Percentiles rank a stretch among this genome's conserved stretches.
phyloP scores from a whole-genome alignment of 2,113 vertebrate genomes.

The Nothoprocta perdicaria region DNA sequence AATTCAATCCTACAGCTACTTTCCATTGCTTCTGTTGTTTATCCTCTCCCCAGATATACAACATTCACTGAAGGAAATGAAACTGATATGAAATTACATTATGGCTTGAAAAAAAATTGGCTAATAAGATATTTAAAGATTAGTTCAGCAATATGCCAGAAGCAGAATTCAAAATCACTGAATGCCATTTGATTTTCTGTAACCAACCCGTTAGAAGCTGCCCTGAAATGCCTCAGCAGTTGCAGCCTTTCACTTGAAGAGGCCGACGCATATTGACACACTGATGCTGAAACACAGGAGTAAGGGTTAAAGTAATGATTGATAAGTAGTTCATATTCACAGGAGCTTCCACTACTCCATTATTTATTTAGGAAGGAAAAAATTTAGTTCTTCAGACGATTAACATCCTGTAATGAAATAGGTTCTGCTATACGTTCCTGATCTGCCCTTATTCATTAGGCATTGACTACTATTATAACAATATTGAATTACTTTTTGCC shows the following conservation, averaged over 20 bases:
- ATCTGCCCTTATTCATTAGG: slow-evolving; percentile 2
- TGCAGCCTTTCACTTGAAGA: neutral
- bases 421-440: slow-evolving; percentile 23
- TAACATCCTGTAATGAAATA: slow-evolving; percentile 65
- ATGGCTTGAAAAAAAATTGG: neutral
- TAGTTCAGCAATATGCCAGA: neutral
- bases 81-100: neutral
- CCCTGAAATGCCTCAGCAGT: neutral
- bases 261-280: neutral
- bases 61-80: neutral
- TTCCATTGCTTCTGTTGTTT: neutral
- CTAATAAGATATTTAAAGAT: neutral
- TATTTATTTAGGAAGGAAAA: slow-evolving; percentile 22
- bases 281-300: neutral
- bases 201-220: neutral
- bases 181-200: neutral
- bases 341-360: neutral
- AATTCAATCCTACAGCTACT: neutral
- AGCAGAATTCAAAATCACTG: neutral
- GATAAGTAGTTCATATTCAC: neutral
- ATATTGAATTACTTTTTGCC: slow-evolving; percentile 57
- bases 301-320: neutral
- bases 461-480: slow-evolving; percentile 12
- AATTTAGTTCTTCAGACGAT: slow-evolving; percentile 19
- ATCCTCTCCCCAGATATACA: neutral